Base-by-base conservation (phyloP, 2,113 vertebrate genomes). In the Propithecus coquereli region DNA sequence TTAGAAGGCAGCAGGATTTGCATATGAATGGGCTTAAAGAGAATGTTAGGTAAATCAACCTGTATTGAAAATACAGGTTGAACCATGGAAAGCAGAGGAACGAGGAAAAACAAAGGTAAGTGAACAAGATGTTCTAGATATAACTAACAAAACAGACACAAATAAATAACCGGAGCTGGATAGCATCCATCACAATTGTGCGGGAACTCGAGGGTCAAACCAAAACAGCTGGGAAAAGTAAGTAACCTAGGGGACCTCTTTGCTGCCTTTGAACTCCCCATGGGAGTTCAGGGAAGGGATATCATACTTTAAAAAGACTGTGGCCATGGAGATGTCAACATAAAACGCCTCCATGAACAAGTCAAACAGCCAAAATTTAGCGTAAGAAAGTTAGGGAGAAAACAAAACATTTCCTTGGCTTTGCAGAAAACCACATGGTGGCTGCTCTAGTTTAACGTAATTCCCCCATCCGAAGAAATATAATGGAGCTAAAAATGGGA, bases 321-420 rank as follows among this genome's bases (percentile, higher is more conserved):
- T 45, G 82, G 94, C n/a, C 52, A 1, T 52, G 27, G 84, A 93
- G 63, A 76, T 54, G 59, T 90, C 74, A 84, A 66, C 71, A 34
- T 77, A 95, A 95, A 96, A 95, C 45, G 63, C 22, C 61, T 40
- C 47, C n/a, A n/a, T 70, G 52, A 85, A 95, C 61, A 65, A 68
- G 61, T 30, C 34, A 73, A 87, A 66, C 18, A 43, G 23, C 34
- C 59, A 91, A 63, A 76, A 61, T 66, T n/a, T 11, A 37, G 57
- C 61, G 11, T 43, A 66, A 94, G 57, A 61, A 68, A 80, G 10
- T 61, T 45, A 30, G 14, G 45, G 68, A 79, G 57, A 61, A 89
- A 77, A 52, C 8, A 30, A 25, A 88, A 57, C 20, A 5, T 54
- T 27, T 70, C 27, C 52, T 74, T 40, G 37, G 27, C 71, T 77